Percentiles rank a stretch among this genome's conserved stretches.
phyloP scores from a whole-genome alignment of 2,113 vertebrate species.

The Leucosticte australis region DNA sequence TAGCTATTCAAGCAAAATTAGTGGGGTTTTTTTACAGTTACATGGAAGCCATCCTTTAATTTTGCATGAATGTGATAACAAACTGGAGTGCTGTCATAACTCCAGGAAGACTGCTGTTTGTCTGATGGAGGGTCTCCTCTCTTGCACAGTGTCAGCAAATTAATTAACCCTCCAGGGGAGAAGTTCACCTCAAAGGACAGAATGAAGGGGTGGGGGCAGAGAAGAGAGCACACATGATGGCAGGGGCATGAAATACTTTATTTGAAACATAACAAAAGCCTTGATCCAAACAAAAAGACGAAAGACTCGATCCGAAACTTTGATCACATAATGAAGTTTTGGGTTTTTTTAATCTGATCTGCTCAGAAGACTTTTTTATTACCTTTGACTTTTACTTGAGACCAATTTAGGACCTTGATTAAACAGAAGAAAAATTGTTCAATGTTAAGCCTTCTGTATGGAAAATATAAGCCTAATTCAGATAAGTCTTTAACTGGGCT shows the following conservation, averaged over 20 bases:
- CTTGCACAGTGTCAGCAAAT: not conserved
- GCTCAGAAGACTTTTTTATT: not conserved
- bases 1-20: not conserved
- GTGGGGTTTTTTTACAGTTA: not conserved
- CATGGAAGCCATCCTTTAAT: not conserved
- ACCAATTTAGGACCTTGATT: not conserved
- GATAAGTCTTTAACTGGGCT: not conserved
- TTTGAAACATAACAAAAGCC: not conserved
- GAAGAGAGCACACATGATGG: not conserved
- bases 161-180: not conserved
- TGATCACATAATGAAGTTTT: not conserved
- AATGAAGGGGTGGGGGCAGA: fast-evolving
- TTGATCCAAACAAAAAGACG: not conserved
- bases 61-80: not conserved
- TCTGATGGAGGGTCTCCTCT: not conserved
- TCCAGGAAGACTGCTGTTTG: not conserved
- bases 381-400: not conserved
- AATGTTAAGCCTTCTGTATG: fast-evolving
- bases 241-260: not conserved
- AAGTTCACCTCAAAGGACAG: not conserved
- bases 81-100: not conserved
- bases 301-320: not conserved
- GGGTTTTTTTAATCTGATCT: not conserved
- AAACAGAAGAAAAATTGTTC: not conserved
- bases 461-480: not conserved